These are phyloP conservation scores for Arbacia lixula DNA, from an alignment of 53 echinoderm and acorn worm species.

Conservation along the genomic window DNA sequence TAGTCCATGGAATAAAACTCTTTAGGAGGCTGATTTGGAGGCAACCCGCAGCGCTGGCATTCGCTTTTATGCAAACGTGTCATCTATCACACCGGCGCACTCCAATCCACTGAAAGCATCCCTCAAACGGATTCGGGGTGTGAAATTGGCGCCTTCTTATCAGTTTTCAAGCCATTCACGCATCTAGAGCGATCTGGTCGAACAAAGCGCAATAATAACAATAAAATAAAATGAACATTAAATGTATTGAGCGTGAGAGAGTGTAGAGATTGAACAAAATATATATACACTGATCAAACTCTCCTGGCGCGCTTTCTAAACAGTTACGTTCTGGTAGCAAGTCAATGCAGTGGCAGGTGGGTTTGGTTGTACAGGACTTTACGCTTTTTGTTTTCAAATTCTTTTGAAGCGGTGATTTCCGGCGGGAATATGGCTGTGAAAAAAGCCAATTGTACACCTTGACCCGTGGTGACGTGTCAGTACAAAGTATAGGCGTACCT, in stretches of 20 bases:
- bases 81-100: conserved; percentile 22
- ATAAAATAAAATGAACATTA: no score
- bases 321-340: no score
- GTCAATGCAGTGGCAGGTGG: no score
- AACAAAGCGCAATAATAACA: no score
- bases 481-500: no score
- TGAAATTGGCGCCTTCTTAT: conserved; percentile 3
- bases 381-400: no score
- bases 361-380: no score
- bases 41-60: neutral
- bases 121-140: conserved; percentile 5
- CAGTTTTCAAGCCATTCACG: conserved; percentile 5
- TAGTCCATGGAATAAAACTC: neutral
- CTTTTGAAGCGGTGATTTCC: conserved; percentile 12
- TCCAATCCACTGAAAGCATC: conserved; percentile 31
- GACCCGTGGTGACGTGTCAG: no score
- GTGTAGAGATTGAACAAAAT: no score
- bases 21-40: conserved; percentile 5
- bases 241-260: no score
- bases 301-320: no score
- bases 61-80: conserved; percentile 22
- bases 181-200: conserved; percentile 31
- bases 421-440: neutral
- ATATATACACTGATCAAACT: no score
- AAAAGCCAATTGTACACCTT: conserved; percentile 5